Conservation (phyloP, 1,140 invertebrate genomes). For the Diploscapter pachys region DNA sequence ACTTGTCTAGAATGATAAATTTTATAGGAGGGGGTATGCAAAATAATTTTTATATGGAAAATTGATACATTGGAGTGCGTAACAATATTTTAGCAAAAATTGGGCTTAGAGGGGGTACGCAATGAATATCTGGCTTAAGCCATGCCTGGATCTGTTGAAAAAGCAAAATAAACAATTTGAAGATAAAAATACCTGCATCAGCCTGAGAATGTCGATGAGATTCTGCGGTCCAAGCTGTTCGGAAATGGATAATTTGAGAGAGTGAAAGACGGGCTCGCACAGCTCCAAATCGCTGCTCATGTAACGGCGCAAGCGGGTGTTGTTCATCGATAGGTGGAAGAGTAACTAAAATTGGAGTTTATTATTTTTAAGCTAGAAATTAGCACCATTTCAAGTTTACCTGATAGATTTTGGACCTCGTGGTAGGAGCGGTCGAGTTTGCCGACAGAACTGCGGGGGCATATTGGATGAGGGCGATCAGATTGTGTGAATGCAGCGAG, state of each 20-base stretch:
- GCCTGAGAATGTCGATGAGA: conserved; percentile 36
- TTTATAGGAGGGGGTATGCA: too few species aligned
- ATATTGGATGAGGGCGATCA: background rate
- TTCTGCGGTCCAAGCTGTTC: conserved; percentile 39
- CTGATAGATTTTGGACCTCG: conserved; percentile 5
- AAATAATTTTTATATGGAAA: too few species aligned
- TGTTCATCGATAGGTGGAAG: conserved; percentile 17
- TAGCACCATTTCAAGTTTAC: background rate
- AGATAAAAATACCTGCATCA: conserved; percentile 30
- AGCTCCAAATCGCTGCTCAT: conserved; percentile 28
- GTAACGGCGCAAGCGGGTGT: conserved; percentile 20
- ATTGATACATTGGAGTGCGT: too few species aligned
- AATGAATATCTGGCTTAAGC: background rate
- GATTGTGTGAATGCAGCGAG: background rate
- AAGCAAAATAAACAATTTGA: background rate
- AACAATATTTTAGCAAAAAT: background rate
- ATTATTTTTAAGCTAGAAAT: conserved; percentile 5
- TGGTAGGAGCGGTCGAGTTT: background rate
- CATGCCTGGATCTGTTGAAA: background rate
- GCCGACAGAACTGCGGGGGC: background rate
- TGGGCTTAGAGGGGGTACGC: background rate
- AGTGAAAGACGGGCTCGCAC: conserved; percentile 27
- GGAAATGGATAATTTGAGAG: conserved; percentile 29
- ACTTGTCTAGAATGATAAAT: background rate
- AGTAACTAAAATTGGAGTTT: background rate